Base-by-base conservation (phyloP, 1,140 invertebrate genomes). In the Zaprionus vittiger region DNA sequence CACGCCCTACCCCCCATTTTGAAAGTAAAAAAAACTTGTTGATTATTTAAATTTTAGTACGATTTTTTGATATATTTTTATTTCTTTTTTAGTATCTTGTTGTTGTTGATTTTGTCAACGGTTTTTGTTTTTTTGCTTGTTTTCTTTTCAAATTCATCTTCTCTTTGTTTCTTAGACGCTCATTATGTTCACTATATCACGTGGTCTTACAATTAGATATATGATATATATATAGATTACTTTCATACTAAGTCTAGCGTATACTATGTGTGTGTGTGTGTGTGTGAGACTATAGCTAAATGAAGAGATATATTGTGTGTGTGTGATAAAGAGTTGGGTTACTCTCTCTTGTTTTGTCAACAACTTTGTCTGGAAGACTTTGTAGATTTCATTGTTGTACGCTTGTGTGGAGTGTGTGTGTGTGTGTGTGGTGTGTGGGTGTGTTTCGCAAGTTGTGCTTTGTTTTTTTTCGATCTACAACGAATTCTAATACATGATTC, bases 121-220 rank as follows among this genome's bases (percentile, higher is more conserved):
- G 52, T 77, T 76, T 66, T 77, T 72, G 60, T 74, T 44, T 61
- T 49, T 66, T 74, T 65, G 49, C 64, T 57, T 55, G 0, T 61
- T 62, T 69, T 72, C 60, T 70, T 62, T 76, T 77, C 73, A 81
- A 87, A 79, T 79, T 89, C 60, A 74, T 78, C 20, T 64, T 54
- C 66, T 69, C 28, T 59, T 71, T 72, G 62, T 80, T 65, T 80
- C 84, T 89, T 89, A 87, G 81, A 89, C 74, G 71, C 85, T 89
- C 75, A 90, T 89, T 89, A 89, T 90, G 85, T 77, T 89, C 52
- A 81, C 84, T 89, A 89, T 89, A 89, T 89, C 84, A 89, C 84
- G 85, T 89, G 85, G 85, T 72, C 84, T 89, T 89, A 89, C 47
- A 72, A 89, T 62, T 86, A 86, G 60, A 47, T 66, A 44, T 71